Evolutionary conservation across 2,888 invertebrate genomes (phyloP).

Genomic region (Mycogona germanica): DNA sequence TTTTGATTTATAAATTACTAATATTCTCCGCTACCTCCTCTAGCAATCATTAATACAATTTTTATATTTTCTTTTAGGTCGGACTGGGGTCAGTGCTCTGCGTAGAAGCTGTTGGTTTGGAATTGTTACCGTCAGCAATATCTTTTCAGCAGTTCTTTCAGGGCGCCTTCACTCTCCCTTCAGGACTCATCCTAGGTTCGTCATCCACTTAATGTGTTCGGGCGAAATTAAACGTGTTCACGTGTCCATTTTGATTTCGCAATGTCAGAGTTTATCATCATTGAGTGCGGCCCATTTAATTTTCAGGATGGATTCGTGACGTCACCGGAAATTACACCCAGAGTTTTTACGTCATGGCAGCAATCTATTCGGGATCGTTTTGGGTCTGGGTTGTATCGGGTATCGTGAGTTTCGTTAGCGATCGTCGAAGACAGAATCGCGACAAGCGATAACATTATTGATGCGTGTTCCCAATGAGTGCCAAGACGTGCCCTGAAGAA

Average conservation of each 20-base stretch:
- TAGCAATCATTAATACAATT: too few relatives aligned
- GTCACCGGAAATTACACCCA: background rate
- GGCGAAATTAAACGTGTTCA: background rate
- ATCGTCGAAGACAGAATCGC: too few relatives aligned
- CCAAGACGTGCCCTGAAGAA: too few relatives aligned
- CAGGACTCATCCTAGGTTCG: constrained; percentile 12
- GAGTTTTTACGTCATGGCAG: constrained; percentile 12
- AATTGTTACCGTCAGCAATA: constrained; percentile 7
- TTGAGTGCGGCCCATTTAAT: background rate
- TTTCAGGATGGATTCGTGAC: constrained; percentile 13
- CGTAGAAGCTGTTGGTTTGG: constrained; percentile 10
- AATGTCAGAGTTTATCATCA: too few relatives aligned
- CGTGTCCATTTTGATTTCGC: background rate
- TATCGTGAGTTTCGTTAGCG: too few relatives aligned
- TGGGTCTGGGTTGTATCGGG: constrained; percentile 8
- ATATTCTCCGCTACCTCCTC: too few relatives aligned
- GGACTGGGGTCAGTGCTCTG: constrained; percentile 3
- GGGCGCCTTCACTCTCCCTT: constrained; percentile 9
- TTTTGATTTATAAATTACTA: too few relatives aligned
- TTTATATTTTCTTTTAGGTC: too few relatives aligned
- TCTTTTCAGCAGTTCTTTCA: constrained; percentile 13
- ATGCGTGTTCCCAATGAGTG: too few relatives aligned
- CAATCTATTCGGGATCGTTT: constrained; percentile 1
- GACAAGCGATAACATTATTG: too few relatives aligned
- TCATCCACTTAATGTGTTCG: too few relatives aligned